phyloP scores from a whole-genome alignment of 2,888 invertebrate genomes.

The Thera obeliscata region DNA sequence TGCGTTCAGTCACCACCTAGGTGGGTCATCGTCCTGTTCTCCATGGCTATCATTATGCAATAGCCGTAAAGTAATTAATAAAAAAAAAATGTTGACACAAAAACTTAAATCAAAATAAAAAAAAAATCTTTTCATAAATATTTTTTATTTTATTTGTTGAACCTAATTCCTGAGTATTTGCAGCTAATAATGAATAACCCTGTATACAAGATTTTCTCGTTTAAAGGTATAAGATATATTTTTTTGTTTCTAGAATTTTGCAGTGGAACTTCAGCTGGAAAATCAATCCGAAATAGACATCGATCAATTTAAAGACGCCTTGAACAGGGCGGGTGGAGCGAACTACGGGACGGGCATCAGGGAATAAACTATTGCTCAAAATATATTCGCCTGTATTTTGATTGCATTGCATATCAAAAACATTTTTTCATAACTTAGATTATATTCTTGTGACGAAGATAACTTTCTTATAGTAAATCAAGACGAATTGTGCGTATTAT shows the following conservation, averaged over 20 bases:
- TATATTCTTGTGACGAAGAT: conserved; percentile 26
- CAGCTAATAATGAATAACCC: too few relatives aligned
- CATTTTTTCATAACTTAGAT: conserved; percentile 21
- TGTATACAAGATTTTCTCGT: too few relatives aligned
- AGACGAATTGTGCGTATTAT: conserved; percentile 23
- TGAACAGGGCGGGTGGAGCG: conserved; percentile 90
- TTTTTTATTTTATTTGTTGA: too few relatives aligned
- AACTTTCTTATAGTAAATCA: conserved; percentile 29
- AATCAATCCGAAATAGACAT: conserved; percentile 88
- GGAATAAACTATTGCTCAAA: conserved; percentile 80
- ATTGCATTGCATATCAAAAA: conserved; percentile 43
- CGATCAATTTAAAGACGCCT: conserved; percentile 87
- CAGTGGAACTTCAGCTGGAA: conserved; percentile 89
- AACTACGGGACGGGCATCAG: conserved; percentile 92
- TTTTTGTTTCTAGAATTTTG: conserved; percentile 87
- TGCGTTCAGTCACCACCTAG: too few relatives aligned
- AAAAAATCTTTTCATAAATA: too few relatives aligned
- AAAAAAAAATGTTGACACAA: too few relatives aligned
- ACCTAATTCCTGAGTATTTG: too few relatives aligned
- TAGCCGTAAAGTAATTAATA: too few relatives aligned
- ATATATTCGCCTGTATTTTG: conserved; percentile 46
- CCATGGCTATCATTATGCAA: too few relatives aligned
- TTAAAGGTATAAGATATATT: conserved; percentile 20
- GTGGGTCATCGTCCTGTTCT: too few relatives aligned
- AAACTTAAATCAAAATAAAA: too few relatives aligned